Base-by-base conservation (phyloP, 2,113 vertebrate genomes). In the Ploceus nigricollis region DNA sequence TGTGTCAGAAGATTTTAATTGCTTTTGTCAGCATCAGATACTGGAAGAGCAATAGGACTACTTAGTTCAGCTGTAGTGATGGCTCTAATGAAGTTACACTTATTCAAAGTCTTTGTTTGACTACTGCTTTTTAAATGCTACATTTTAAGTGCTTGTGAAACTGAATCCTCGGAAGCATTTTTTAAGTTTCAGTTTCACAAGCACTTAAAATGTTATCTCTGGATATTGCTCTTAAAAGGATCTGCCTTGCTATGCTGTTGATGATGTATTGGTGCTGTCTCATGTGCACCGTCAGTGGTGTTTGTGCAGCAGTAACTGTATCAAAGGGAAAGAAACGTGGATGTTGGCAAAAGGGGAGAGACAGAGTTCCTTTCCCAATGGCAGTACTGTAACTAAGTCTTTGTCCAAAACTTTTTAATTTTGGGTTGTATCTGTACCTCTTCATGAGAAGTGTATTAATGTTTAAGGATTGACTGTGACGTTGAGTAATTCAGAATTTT, bases 31-130 rank as follows among this genome's bases (percentile, higher is more conserved):
- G 35, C 40, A 18, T 45, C 58, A 70, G 75, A 33, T 58, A 39
- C 0, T 0, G 68, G 40, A 56, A 72, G 45, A 69, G 22, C 20
- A 24, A 1, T 1, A 2, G 22, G 28, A 48, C 24, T 56, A 2
- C n/a, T 82, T 63, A 17, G 20, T 87, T 84, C 12, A 65, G 4
- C 23, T 64, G 35, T 50, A 75, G 53, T 24, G 47, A 24, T 80
- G 54, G 40, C 24, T 68, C 19, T 4, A 30, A n/a, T n/a, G n/a
- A n/a, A 79, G 17, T 69, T 82, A 44, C 3, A 7, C 35, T 80
- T 44, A 5, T 5, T 76, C 33, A 6, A 90, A 25, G 18, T 82
- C 24, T 66, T 63, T 48, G 5, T 78, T 58, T 28, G 35, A 60
- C 30, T 63, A 33, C 14, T 60, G 31, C 25, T 51, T 86, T 68